Evolutionary conservation across 2,113 vertebrate species (phyloP).

Genomic region (Megatriorchis doriae): DNA sequence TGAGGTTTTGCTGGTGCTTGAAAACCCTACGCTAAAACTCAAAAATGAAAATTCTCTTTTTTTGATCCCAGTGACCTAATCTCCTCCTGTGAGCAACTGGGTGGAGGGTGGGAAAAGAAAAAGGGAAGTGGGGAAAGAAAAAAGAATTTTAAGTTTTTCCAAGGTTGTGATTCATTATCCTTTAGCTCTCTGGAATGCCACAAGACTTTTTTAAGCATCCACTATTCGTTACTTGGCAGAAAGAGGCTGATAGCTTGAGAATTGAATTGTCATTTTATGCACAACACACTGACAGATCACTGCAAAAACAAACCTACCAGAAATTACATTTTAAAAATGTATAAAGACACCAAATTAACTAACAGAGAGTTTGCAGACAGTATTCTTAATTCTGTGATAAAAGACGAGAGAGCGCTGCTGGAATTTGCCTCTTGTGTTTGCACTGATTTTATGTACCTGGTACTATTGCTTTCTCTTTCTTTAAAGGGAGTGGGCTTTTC

Average conservation of each 20-base stretch:
- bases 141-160: neutral
- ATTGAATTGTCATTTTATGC: slow-evolving; percentile 21
- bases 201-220: slow-evolving; percentile 11
- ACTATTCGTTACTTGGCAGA: neutral
- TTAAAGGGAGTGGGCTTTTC: neutral
- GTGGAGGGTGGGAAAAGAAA: neutral
- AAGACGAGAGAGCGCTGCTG: neutral
- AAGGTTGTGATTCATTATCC: neutral
- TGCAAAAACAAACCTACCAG: slow-evolving; percentile 32
- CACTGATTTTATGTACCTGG: neutral
- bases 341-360: neutral
- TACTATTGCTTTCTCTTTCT: neutral
- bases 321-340: slow-evolving; percentile 27
- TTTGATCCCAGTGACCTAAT: neutral
- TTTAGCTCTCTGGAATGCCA: slow-evolving; percentile 3
- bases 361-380: neutral
- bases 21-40: neutral
- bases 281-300: slow-evolving; percentile 8
- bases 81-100: neutral
- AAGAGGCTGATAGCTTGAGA: slow-evolving; percentile 34
- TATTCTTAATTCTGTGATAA: neutral
- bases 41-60: neutral
- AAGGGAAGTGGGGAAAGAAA: neutral
- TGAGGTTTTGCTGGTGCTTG: neutral
- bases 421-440: neutral